Percentiles rank a stretch among this genome's conserved stretches.
Evolutionary conservation across 2,797 vertebrate genomes (phyloP).

Genomic region (Enteromius afrohamiltoni): DNA sequence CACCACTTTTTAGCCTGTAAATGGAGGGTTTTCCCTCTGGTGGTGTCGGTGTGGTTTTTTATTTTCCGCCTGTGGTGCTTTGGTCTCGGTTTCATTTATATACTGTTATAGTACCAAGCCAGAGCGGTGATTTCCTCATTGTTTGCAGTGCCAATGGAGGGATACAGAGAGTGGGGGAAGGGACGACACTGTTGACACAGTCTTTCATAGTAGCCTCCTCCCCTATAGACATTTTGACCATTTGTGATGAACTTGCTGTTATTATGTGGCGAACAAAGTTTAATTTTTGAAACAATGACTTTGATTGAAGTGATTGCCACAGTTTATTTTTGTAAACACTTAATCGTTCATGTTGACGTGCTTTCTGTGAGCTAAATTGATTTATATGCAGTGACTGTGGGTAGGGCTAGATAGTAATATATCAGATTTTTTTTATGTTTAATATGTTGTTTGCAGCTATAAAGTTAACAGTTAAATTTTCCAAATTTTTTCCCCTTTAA

Average conservation of each 20-base stretch:
- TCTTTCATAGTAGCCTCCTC: constrained; percentile 32
- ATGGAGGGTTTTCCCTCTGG: background rate
- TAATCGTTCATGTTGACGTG: background rate
- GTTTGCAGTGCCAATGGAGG: constrained; percentile 15
- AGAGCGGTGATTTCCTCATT: constrained; percentile 44
- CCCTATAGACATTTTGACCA: background rate
- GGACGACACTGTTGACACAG: constrained; percentile 25
- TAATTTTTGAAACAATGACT: background rate
- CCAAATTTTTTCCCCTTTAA: background rate
- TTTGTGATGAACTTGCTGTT: constrained; percentile 3
- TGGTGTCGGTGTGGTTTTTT: constrained; percentile 30
- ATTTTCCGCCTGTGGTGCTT: constrained; percentile 28
- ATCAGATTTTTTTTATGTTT: background rate
- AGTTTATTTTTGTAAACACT: constrained; percentile 1
- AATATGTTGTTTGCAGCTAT: background rate
- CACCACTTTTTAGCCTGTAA: constrained; percentile 6
- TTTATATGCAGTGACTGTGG: background rate
- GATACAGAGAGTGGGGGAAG: constrained; percentile 38
- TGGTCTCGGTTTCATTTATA: constrained; percentile 38
- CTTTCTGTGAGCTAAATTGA: background rate
- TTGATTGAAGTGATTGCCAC: background rate
- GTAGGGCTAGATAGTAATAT: background rate
- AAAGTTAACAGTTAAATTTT: background rate
- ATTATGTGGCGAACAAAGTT: constrained; percentile 1
- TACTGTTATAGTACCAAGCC: constrained; percentile 20